Conservation (phyloP, 2,113 vertebrate species). For the Potamarius usumacintae region DNA sequence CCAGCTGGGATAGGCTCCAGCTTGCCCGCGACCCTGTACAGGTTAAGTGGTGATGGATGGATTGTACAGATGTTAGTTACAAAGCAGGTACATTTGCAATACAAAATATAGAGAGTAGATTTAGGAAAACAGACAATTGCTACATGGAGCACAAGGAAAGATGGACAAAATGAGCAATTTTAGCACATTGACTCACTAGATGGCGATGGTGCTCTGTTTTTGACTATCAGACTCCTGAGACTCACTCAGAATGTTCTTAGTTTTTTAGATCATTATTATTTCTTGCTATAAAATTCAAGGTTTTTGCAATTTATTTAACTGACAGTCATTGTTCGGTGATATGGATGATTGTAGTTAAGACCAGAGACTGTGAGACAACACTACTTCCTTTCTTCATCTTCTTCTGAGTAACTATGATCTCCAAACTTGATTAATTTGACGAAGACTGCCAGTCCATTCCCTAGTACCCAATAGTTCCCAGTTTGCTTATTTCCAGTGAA, state of each 20-base stretch:
- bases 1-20: no score
- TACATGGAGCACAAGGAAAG: not conserved
- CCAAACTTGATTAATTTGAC: not conserved
- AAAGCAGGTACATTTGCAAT: not conserved
- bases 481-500: not conserved
- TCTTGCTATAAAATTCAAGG: not conserved
- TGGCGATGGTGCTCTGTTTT: constrained; percentile 43
- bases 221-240: not conserved
- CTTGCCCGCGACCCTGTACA: no score
- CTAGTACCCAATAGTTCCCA: not conserved
- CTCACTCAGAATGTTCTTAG: not conserved
- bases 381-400: not conserved
- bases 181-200: constrained; percentile 31
- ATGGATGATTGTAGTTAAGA: not conserved
- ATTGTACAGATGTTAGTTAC: not conserved
- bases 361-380: not conserved
- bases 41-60: no score
- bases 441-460: not conserved
- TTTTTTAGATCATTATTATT: not conserved
- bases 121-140: not conserved
- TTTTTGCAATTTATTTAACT: not conserved
- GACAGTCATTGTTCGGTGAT: not conserved
- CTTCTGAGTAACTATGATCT: not conserved
- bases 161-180: not conserved
- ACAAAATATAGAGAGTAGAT: not conserved